Evolutionary conservation across 2,113 vertebrate species (phyloP).

Genomic region (Oophaga pumilio): DNA sequence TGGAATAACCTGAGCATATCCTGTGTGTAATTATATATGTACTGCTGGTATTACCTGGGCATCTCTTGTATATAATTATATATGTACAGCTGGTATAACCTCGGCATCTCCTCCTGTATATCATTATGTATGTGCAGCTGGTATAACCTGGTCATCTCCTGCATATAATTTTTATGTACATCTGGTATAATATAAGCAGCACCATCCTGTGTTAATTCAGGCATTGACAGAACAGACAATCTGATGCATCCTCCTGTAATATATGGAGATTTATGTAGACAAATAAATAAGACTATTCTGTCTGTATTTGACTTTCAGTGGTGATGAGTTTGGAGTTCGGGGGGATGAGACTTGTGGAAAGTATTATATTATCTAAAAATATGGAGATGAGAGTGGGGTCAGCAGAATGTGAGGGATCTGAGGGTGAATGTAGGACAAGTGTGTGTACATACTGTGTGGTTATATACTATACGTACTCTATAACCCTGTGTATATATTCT

Average conservation of each 20-base stretch:
- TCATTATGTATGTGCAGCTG: background rate
- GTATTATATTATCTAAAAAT: background rate
- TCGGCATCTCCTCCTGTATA: background rate
- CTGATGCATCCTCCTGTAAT: background rate
- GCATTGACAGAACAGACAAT: background rate
- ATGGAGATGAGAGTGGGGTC: background rate
- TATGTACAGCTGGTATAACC: background rate
- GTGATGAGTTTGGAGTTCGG: background rate
- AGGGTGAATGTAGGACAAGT: background rate
- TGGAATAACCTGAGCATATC: background rate
- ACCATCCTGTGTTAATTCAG: background rate
- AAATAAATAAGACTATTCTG: background rate
- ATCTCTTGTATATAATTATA: background rate
- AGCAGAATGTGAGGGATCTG: background rate
- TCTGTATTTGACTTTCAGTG: background rate
- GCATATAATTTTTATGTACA: background rate
- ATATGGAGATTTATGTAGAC: background rate
- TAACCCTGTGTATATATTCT: background rate
- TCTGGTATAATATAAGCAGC: background rate
- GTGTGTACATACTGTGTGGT: background rate
- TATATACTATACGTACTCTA: no score
- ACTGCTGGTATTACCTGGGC: background rate
- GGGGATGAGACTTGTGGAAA: background rate
- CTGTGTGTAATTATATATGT: background rate
- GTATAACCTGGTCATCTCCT: background rate